phyloP scores from a whole-genome alignment of 1,140 invertebrate genomes.

The Schlechtendalia chinensis region DNA sequence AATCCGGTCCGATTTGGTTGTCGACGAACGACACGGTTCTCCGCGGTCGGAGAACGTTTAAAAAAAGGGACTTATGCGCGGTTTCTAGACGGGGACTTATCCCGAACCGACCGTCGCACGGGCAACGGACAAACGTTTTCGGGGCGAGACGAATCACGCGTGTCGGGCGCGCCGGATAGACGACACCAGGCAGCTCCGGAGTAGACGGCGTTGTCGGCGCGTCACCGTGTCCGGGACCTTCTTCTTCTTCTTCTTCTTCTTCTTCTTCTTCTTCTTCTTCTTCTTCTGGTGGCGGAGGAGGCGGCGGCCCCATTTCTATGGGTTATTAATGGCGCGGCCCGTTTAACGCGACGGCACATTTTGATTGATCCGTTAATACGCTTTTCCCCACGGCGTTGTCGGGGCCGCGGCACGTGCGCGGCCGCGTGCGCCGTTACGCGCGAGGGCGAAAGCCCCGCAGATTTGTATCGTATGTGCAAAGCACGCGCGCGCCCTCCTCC shows the following conservation, averaged over 20 bases:
- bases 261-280: no score
- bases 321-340: slow-evolving; percentile 30
- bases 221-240: no score
- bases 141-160: no score
- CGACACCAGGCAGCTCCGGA: background rate
- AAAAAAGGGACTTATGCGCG: no score
- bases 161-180: slow-evolving; percentile 9
- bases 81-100: no score
- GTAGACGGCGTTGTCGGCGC: slow-evolving; percentile 12
- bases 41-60: no score
- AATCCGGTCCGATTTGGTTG: no score
- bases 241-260: no score
- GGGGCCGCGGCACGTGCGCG: slow-evolving; percentile 17
- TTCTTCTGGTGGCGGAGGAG: no score
- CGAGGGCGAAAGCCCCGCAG: slow-evolving; percentile 2
- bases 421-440: slow-evolving; percentile 21
- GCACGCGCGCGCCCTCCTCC: background rate
- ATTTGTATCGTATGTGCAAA: slow-evolving; percentile 44
- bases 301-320: background rate
- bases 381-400: slow-evolving; percentile 46
- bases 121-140: no score
- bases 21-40: no score
- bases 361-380: slow-evolving; percentile 48
- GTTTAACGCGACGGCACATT: slow-evolving; percentile 24
- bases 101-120: no score